Conservation (phyloP, 2,113 vertebrate genomes). For the Pheucticus melanocephalus region DNA sequence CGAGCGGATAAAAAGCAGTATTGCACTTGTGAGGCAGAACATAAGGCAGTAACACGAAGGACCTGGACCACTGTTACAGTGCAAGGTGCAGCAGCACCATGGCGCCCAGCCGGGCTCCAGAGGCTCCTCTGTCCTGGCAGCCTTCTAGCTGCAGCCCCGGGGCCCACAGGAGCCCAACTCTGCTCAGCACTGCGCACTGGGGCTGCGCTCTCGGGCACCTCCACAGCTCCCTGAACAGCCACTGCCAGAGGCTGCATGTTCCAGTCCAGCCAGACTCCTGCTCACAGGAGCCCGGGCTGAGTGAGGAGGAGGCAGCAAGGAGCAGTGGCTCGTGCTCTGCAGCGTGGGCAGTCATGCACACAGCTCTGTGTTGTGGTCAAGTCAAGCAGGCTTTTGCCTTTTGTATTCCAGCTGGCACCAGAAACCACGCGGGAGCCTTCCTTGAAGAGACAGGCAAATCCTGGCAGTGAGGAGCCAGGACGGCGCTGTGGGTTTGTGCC, state of each 20-base stretch:
- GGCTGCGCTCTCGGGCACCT: not conserved
- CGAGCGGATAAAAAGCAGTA: not conserved
- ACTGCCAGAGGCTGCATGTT: not conserved
- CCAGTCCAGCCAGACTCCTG: not conserved
- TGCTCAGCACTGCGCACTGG: not conserved
- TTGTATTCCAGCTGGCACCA: not conserved
- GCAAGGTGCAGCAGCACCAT: not conserved
- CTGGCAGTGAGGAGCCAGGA: not conserved
- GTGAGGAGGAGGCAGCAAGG: not conserved
- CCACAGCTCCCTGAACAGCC: not conserved
- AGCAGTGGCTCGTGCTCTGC: not conserved
- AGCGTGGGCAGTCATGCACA: not conserved
- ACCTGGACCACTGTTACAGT: not conserved
- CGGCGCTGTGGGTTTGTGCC: not conserved
- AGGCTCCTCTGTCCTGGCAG: not conserved
- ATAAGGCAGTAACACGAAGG: not conserved
- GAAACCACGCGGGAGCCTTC: not conserved
- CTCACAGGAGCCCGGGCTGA: not conserved
- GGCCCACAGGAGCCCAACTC: not conserved
- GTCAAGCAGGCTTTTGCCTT: not conserved
- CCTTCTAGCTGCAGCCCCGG: not conserved
- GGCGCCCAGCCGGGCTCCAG: not conserved
- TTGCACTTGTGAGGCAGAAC: slow-evolving; percentile 19
- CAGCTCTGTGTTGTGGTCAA: not conserved
- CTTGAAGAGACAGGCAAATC: not conserved